Base-by-base conservation (phyloP, 2,797 vertebrate genomes). In the Harpagifer antarcticus region DNA sequence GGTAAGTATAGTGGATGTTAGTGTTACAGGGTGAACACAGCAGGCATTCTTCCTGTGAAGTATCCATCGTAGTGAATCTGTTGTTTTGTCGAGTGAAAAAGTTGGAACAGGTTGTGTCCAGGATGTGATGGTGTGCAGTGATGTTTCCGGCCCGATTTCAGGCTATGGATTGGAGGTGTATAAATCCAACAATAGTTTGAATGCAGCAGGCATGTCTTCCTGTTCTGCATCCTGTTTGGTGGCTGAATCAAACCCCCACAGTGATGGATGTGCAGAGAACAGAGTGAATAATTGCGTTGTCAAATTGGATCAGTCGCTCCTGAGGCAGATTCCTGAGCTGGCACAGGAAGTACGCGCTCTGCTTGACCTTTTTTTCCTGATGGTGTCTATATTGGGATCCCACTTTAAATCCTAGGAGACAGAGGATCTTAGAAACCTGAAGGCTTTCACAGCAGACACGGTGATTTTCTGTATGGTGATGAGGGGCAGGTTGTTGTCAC, bases 241-340 rank as follows among this genome's bases (percentile, higher is more conserved):
- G 33, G 33, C 48, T 23, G 48, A 64, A 6, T 5, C 12, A 23
- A 64, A 40, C 50, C 33, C 17, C 10, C 7, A 14, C 45, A 0
- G 60, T 62, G 60, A 62, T 62, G 45, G 27, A 63, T 40, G 33
- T 52, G 47, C 9, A 10, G 33, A 64, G 33, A 49, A 52, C 48
- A 11, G 61, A 20, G 11, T 15, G 27, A 50, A 42, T 64, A 15
- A 20, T 23, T 64, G 47, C 48, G 5, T 31, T 64, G 48, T 64
- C 40, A 42, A 64, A 50, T 50, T 50, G 4, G 47, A 63, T 63
- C 27, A 14, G 61, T 45, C 37, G 60, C 47, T 37, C 31, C 31
- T 37, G 60, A 37, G 60, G 60, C 31, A 19, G 13, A 47, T 37
- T 33, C 45, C 60, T 37, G 60, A 49, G 44, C 16, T 60, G 43